These are phyloP conservation scores for Trimorus sp. DNA, from an alignment of 2,888 invertebrate genomes.

Conservation along the genomic window DNA sequence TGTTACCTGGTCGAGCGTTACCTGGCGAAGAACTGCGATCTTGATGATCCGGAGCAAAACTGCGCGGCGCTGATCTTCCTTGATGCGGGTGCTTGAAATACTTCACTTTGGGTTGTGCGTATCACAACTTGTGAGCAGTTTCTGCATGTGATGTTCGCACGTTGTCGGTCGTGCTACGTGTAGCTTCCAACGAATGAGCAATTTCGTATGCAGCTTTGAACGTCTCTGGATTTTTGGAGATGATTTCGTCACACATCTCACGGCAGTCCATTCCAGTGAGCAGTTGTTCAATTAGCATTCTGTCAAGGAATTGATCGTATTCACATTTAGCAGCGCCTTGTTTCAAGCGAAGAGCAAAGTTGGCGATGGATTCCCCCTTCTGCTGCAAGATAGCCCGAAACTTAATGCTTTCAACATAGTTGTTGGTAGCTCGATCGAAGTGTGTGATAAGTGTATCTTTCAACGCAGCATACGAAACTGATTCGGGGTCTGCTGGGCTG, in stretches of 20 bases:
- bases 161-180: constrained; percentile 15
- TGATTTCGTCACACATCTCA: constrained; percentile 9
- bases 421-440: constrained; percentile 41
- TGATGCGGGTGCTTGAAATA: neutral
- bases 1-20: neutral
- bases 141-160: neutral
- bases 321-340: constrained; percentile 44
- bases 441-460: constrained; percentile 9
- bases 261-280: constrained; percentile 28
- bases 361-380: constrained; percentile 24
- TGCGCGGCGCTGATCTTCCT: neutral
- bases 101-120: neutral
- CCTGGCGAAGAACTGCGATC: neutral
- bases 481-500: neutral
- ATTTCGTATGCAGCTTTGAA: constrained; percentile 41
- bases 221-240: constrained; percentile 28
- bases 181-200: constrained; percentile 37
- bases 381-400: constrained; percentile 36
- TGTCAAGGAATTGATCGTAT: constrained; percentile 33
- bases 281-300: constrained; percentile 50
- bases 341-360: constrained; percentile 41
- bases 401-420: constrained; percentile 51
- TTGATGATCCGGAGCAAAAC: neutral
- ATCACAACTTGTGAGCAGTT: constrained; percentile 8
- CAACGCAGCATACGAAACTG: constrained; percentile 3